Conservation (phyloP, 2,888 invertebrate genomes). For the Xestoiulus laeticollis region DNA sequence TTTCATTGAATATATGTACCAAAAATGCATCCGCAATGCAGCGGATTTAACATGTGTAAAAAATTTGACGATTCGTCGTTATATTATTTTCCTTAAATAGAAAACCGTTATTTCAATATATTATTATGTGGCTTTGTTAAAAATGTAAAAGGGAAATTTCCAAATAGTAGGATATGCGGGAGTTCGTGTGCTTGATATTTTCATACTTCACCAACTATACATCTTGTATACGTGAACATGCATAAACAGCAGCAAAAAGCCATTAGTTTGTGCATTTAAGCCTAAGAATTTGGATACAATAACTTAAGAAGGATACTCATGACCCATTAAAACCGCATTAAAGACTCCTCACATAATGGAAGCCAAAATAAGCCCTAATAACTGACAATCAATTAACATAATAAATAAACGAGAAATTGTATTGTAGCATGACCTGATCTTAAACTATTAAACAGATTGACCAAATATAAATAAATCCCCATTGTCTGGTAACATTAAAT, state of each 20-base stretch:
- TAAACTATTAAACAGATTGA: background rate
- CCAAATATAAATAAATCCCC: background rate
- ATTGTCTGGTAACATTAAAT: background rate
- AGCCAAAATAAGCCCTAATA: background rate
- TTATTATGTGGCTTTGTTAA: too few relatives aligned
- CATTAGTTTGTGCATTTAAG: background rate
- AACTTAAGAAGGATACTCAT: background rate
- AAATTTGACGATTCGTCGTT: background rate
- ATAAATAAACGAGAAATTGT: background rate
- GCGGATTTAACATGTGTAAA: background rate
- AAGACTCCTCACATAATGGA: background rate
- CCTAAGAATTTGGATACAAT: background rate
- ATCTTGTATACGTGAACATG: background rate
- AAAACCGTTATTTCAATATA: too few relatives aligned
- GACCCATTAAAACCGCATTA: background rate
- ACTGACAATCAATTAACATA: background rate
- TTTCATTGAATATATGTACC: background rate
- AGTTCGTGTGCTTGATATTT: background rate
- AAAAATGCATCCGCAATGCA: background rate
- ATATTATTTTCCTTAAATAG: too few relatives aligned
- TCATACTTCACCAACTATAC: background rate
- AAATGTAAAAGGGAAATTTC: background rate
- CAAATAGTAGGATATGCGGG: background rate
- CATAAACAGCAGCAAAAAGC: background rate
- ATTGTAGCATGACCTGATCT: background rate